Base-by-base conservation (phyloP, 2,113 vertebrate species). In the Phalacrocorax aristotelis region DNA sequence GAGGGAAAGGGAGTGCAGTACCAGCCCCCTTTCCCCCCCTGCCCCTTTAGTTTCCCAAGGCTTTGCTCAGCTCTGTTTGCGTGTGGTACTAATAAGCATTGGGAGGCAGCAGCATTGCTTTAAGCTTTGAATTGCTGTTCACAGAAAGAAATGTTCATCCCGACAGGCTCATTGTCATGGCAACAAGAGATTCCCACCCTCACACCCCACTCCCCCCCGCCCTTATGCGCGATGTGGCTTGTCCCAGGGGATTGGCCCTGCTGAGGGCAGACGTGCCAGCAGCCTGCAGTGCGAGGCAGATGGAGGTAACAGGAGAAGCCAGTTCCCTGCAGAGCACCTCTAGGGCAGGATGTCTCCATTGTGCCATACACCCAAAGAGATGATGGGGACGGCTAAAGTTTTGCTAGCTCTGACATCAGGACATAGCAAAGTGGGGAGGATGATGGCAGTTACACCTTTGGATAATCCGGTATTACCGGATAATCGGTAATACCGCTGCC, bases 91-190 rank as follows among this genome's bases (percentile, higher is more conserved):
- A 74, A 85, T 36, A 84, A 85, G 92, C 80, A 66, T 34, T 19
- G 30, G 57, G 66, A 95, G 48, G 87, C 49, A 86, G 78, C 65
- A 71, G 79, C 55, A 21, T 65, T 11, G 60, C 96, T 93, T 54
- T 71, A 57, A 93, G 96, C 88, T 90, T 79, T 60, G 78, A 79
- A 93, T 80, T 49, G 82, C 82, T 21, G 44, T 6, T 92, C 60
- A 3, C 57, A 44, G 60, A 82, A 89, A 82, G 91, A 72, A 89
- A 64, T 16, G 60, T 86, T 97, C 97, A 85, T 55, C 83, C 85
- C 20, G 12, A 68, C 80, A 52, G 46, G 91, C 94, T 93, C 89
- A 65, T 87, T 93, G 96, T 61, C 97, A 97, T 97, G 92, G 96
- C 89, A 89, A 97, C 95, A 1, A 89, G 93, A 93, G 40, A 70